Percentiles rank a stretch among this genome's conserved stretches.
Conservation (phyloP, 1,140 invertebrate species). For the Saccostrea echinata region DNA sequence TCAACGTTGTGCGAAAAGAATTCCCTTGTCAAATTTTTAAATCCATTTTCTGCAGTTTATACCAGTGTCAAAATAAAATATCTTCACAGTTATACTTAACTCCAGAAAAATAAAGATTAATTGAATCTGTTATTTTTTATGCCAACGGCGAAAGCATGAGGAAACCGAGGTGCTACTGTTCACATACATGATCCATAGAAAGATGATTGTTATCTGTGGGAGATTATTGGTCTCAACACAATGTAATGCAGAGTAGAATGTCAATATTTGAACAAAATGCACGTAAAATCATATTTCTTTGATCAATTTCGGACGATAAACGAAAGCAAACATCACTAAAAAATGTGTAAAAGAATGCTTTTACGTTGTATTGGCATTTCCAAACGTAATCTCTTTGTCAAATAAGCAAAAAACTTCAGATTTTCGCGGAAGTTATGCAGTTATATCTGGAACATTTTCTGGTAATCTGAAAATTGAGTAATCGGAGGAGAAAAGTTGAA, state of each 20-base stretch:
- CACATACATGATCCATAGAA: background rate
- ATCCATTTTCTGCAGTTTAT: background rate
- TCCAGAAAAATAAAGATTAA: background rate
- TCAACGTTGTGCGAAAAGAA: background rate
- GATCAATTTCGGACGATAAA: background rate
- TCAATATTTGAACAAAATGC: slow-evolving; percentile 14
- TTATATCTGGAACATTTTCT: background rate
- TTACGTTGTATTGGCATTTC: background rate
- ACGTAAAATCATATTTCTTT: background rate
- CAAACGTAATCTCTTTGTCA: background rate
- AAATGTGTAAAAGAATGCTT: background rate
- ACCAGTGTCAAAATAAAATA: background rate
- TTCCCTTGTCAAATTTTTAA: background rate
- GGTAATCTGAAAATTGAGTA: background rate
- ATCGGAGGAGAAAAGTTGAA: background rate
- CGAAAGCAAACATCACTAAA: background rate
- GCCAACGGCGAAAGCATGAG: background rate
- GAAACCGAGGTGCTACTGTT: background rate
- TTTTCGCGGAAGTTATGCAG: background rate
- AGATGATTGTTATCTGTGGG: slow-evolving; percentile 7
- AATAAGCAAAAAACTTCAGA: background rate
- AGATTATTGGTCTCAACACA: background rate
- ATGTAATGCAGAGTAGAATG: background rate
- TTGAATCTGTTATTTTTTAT: background rate
- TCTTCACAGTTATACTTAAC: background rate